Percentiles rank a stretch among this genome's conserved stretches.
phyloP scores from a whole-genome alignment of 2,888 invertebrate genomes.

The Phortica magna region DNA sequence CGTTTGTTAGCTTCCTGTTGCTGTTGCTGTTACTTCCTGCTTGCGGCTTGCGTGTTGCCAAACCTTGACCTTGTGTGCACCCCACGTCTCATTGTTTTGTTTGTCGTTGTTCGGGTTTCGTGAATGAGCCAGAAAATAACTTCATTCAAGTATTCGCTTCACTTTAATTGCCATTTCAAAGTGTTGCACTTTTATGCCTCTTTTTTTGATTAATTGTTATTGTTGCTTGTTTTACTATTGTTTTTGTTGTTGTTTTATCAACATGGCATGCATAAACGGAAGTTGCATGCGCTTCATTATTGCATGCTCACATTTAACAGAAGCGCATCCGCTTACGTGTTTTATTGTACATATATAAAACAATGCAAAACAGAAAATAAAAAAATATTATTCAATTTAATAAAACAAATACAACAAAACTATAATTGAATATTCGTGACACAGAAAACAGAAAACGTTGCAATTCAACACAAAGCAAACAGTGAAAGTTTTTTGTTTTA shows the following conservation, averaged over 20 bases:
- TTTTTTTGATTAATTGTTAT: neutral
- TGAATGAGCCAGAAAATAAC: slow-evolving; percentile 3
- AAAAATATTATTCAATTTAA: neutral
- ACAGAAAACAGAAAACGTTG: neutral
- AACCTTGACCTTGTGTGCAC: slow-evolving; percentile 1
- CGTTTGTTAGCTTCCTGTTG: neutral
- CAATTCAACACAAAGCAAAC: too few relatives aligned
- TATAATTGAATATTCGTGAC: slow-evolving; percentile 31
- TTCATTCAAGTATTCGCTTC: neutral
- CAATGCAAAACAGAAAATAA: neutral
- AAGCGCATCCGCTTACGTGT: slow-evolving; percentile 8
- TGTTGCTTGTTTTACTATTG: neutral
- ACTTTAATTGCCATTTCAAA: slow-evolving; percentile 9
- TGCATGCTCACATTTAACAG: neutral
- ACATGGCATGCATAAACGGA: slow-evolving; percentile 3
- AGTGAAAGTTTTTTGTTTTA: neutral
- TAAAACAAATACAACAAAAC: neutral
- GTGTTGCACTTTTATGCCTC: slow-evolving; percentile 6
- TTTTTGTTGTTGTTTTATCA: neutral
- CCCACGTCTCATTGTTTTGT: neutral
- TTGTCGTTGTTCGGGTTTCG: neutral
- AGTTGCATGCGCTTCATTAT: slow-evolving; percentile 29
- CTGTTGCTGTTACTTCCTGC: neutral
- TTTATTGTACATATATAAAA: neutral
- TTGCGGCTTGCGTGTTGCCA: neutral